These are phyloP conservation scores for Cheilosia urbana DNA, from an alignment of 2,888 invertebrate species.

Conservation along the genomic window DNA sequence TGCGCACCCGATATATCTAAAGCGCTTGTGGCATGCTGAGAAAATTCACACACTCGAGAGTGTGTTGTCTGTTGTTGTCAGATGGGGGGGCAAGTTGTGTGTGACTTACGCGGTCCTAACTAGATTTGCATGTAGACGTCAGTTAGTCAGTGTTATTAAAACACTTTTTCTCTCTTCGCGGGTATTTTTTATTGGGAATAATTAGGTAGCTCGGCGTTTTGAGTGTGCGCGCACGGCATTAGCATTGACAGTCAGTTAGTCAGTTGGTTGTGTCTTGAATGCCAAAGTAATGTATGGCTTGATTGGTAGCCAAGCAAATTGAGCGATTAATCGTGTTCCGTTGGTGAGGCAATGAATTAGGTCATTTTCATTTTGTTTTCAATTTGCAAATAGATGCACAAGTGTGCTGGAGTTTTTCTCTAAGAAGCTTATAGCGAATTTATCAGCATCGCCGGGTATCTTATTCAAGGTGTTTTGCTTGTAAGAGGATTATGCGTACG, in stretches of 20 bases:
- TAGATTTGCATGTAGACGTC: slow-evolving; percentile 73
- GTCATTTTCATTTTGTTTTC: slow-evolving; percentile 43
- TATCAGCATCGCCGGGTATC: background rate
- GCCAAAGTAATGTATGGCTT: slow-evolving; percentile 61
- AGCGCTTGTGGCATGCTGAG: slow-evolving; percentile 32
- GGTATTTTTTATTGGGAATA: slow-evolving; percentile 50
- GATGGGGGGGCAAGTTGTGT: slow-evolving; percentile 35
- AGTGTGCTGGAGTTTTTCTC: background rate
- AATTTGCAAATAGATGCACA: slow-evolving; percentile 17
- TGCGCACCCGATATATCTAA: slow-evolving; percentile 6
- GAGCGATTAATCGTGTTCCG: slow-evolving; percentile 68
- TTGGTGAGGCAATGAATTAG: slow-evolving; percentile 57
- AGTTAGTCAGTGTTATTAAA: slow-evolving; percentile 61
- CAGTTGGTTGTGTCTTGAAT: slow-evolving; percentile 64
- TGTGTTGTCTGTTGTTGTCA: slow-evolving; percentile 28
- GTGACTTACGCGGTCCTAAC: slow-evolving; percentile 70
- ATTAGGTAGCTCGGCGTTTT: slow-evolving; percentile 44
- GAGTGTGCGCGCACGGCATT: slow-evolving; percentile 45
- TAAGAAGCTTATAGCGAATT: background rate
- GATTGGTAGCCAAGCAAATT: slow-evolving; percentile 65
- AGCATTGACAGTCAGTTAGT: slow-evolving; percentile 68
- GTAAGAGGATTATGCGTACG: background rate
- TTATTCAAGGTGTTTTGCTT: slow-evolving; percentile 21
- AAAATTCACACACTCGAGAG: slow-evolving; percentile 67
- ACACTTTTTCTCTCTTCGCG: slow-evolving; percentile 53